Conservation (phyloP, 2,797 vertebrate genomes). For the Gastrophryne carolinensis region DNA sequence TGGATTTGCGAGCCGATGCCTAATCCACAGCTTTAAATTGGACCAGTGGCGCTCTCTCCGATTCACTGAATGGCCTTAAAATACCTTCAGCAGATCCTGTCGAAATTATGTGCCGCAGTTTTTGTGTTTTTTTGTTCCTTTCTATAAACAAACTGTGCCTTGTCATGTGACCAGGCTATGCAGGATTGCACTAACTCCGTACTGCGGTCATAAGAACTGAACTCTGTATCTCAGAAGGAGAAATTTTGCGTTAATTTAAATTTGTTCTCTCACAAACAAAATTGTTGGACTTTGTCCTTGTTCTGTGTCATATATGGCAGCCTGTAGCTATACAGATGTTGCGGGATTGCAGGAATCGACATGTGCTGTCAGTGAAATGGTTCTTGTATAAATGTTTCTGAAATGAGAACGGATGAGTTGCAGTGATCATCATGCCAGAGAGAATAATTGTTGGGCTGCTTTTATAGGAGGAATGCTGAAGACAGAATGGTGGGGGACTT, state of each 20-base stretch:
- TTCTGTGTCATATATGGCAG: not conserved
- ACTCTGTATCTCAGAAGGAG: constrained; percentile 51
- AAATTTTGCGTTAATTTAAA: not conserved
- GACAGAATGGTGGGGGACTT: too few species aligned
- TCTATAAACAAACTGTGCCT: constrained; percentile 87
- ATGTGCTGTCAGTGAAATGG: not conserved
- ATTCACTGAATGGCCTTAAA: constrained; percentile 97
- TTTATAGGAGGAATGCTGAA: too few species aligned
- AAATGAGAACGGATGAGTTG: too few species aligned
- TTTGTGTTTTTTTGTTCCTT: constrained; percentile 58
- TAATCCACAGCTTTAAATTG: constrained; percentile 83
- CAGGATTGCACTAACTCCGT: constrained; percentile 98
- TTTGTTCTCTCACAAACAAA: not conserved
- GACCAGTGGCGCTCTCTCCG: constrained; percentile 79
- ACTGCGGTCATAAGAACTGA: constrained; percentile 82
- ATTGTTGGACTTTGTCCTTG: not conserved
- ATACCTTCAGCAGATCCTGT: constrained; percentile 89
- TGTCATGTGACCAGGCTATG: constrained; percentile 91
- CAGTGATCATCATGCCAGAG: too few species aligned
- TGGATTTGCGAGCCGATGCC: constrained; percentile 76
- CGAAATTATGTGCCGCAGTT: constrained; percentile 74
- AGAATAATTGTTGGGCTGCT: too few species aligned
- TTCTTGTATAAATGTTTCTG: too few species aligned
- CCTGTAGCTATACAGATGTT: not conserved
- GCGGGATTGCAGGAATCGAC: not conserved